Evolutionary conservation across 2,888 invertebrate species (phyloP), one percentile per base, ranked within the genome.

Genomic region (Drosophila austrosaltans): DNA sequence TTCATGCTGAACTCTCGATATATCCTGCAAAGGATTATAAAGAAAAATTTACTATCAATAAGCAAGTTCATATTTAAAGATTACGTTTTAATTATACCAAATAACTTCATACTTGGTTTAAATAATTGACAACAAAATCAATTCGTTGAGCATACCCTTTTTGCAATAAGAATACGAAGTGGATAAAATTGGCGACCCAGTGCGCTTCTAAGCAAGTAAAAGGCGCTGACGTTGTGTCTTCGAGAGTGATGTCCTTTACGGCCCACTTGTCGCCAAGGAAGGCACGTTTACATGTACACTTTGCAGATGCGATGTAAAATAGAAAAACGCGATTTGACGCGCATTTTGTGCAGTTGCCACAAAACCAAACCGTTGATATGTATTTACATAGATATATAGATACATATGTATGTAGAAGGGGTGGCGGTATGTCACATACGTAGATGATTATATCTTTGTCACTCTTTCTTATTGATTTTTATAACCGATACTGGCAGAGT

Each of bases 261-360:
- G 80, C 75, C 79, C 85, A 87, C 84, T 89, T 86, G 79, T 78
- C 76, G 80, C 71, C 69, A 72, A 74, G 61, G 68, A 75, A 76
- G 68, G 68, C 64, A 53, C 77, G 73, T 79, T 78, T 61, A 74
- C 73, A 69, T 66, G 63, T 60, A 74, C 70, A 75, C 74, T 64
- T 67, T 78, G 81, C 73, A 66, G 59, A 68, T 72, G 82, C 72
- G 77, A 86, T 81, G 77, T 76, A 79, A 81, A 77, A 64, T 70
- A 71, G 71, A 75, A 78, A 87, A 88, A 77, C 84, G 81, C 84
- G 86, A 89, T 87, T 90, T 86, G 87, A 76, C 81, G 86, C 86
- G 88, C 81, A 76, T 87, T 77, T 78, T 71, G 73, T 71, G 63
- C 74, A 63, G 69, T 53, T 48, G 67, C 54, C 63, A 36, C 60